Base-by-base conservation (phyloP, 2,888 invertebrate species). In the Mesoligia furuncula region DNA sequence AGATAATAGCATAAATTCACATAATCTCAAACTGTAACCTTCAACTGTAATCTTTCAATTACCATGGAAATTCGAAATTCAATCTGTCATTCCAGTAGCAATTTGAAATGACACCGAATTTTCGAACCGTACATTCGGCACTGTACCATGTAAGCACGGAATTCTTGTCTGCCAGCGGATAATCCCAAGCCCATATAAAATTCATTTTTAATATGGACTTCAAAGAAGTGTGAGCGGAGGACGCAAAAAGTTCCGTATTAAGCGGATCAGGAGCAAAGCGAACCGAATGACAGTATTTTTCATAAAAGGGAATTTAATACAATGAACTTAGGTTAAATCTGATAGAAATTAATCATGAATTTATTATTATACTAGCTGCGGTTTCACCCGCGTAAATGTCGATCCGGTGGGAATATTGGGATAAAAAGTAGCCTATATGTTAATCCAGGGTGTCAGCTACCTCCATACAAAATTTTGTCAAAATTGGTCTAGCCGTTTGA, bases 131-230 rank as follows among this genome's bases (percentile, higher is more conserved):
- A 66, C 24, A 68, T 68, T 78, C 6, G 24, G 27, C 27, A 17
- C 65, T 39, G 62, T 59, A n/a, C 45, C 36, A 31, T 69, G 36
- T 45, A 54, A 45, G 69, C 42, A 61, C 36, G 7, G 57, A 67
- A 64, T 83, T 83, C 15, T 69, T 66, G 59, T 62, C n/a, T 59
- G 36, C 27, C 70, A 13, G 51, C 39, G 39, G 27, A 77, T 84
- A 67, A 75, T 74, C 69, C 62, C 64, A 20, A 15, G 57, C 67
- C 39, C 68, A 75, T 82, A 73, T 75, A 78, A 78, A 75, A 85
- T 85, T 85, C 59, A 82, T 85, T 84, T 84, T 85, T 84, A 84
- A 85, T 84, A 82, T 75, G 69, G 20, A 82, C 73, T 73, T 73
- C 75, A 81, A 85, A 85, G 75, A 78, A 82, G 67, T 78, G 73